Base-by-base conservation (phyloP, 92 coral and sea anemone genomes). In the Desmophyllum pertusum region DNA sequence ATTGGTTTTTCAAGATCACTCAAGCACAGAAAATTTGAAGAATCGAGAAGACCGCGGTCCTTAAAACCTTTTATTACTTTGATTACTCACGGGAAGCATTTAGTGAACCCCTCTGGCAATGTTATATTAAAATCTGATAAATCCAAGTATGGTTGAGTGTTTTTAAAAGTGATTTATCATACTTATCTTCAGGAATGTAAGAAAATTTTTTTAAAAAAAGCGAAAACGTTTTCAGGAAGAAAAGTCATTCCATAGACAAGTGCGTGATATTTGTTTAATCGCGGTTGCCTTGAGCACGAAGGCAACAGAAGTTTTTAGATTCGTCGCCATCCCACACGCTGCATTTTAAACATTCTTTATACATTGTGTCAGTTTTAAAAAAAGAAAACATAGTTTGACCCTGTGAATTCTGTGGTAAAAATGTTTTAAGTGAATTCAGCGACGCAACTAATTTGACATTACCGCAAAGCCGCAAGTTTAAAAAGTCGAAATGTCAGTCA, bases 11-110 rank as follows among this genome's bases (percentile, higher is more conserved):
- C 15, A 11, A 48, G 36, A 31, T 69, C 76, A 80, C 27, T 80
- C 67, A 35, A 80, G 76, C 84, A 46, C 66, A 31, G 51, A 68
- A 80, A 67, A 52, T 66, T 6, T n/a, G 75, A 80, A 80, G 64
- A 80, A 80, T 67, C 66, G 50, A 67, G 76, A 69, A 80, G 0
- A 19, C 42, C 27, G 40, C 5, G 21, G 37, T 23, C n/a, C 37
- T 29, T 35, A 53, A 36, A 4, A 27, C 36, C 8, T 14, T 29
- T 40, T 30, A 23, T 38, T 4, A 10, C 14, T 7, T 27, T 62
- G 35, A 41, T 77, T 30, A 14, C 9, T 31, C 46, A 3, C 13
- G 48, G 29, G 19, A 31, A 30, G 84, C 6, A 46, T 11, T 23
- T 3, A 68, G 23, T 14, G 10, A 63, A n/a, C 31, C 19, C 35